These are phyloP conservation scores for Scolopax rusticola DNA, from an alignment of 2,797 vertebrate species.

Conservation along the genomic window DNA sequence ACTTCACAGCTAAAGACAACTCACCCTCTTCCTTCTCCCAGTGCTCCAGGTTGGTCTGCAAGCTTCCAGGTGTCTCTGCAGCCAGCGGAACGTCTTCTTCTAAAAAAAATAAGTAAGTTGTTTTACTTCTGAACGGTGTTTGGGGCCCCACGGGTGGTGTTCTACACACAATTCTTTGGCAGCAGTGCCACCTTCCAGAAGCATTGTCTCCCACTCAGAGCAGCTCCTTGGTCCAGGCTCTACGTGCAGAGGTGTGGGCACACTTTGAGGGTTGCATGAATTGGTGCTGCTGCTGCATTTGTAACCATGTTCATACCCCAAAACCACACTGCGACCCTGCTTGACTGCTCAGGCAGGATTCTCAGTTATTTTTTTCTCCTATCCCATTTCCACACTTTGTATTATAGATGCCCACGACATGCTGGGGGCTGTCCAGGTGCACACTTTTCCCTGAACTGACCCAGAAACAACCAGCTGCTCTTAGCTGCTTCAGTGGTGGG, in stretches of 20 bases:
- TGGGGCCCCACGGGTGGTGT: not conserved
- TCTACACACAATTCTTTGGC: not conserved
- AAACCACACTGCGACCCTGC: not conserved
- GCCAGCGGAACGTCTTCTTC: constrained; percentile 40
- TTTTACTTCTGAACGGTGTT: not conserved
- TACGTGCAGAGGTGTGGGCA: not conserved
- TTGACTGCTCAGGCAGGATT: not conserved
- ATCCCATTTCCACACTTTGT: not conserved
- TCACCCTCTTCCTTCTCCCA: constrained; percentile 73
- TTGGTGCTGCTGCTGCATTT: not conserved
- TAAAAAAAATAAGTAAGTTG: not conserved
- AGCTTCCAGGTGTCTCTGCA: constrained; percentile 70
- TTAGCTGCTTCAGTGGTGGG: not conserved
- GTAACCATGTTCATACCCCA: not conserved
- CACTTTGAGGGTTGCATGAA: not conserved
- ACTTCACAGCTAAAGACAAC: not conserved
- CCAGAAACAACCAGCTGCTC: not conserved
- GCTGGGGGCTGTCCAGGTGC: not conserved
- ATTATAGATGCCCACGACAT: not conserved
- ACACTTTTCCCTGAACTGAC: not conserved
- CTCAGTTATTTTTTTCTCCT: not conserved
- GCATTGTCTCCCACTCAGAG: not conserved
- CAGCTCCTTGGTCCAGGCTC: not conserved
- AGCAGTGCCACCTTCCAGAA: not conserved
- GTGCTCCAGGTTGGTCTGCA: constrained; percentile 59